Evolutionary conservation across 37 sponge, comb jelly and placozoan genomes (phyloP).

Genomic region (Halisarca cf. caerulea): DNA sequence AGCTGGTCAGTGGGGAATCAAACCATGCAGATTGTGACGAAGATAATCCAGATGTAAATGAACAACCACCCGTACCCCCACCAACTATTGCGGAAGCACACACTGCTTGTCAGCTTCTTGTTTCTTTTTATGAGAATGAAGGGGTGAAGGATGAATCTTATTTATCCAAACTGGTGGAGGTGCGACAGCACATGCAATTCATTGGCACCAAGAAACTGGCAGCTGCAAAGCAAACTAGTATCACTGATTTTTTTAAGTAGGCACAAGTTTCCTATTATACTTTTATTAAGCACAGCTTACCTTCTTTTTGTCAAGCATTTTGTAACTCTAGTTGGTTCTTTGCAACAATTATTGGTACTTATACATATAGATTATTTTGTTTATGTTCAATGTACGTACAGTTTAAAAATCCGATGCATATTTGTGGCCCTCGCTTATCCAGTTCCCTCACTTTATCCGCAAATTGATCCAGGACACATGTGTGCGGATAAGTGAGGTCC

Average conservation of each 20-base stretch:
- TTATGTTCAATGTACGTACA: no score
- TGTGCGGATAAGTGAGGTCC: no score
- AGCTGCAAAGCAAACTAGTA: conserved; percentile 22
- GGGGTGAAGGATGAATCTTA: conserved; percentile 2
- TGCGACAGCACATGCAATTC: background rate
- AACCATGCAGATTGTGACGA: conserved; percentile 14
- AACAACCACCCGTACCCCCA: conserved; percentile 10
- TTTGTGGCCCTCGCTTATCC: no score
- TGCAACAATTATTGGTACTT: no score
- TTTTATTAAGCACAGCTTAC: no score
- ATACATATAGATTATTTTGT: no score
- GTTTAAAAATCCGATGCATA: no score
- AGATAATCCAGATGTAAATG: conserved; percentile 8
- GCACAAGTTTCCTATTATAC: no score
- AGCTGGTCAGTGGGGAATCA: conserved; percentile 14
- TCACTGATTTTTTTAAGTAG: conserved; percentile 14
- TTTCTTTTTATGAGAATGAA: conserved; percentile 25
- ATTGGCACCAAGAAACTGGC: background rate
- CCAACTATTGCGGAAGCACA: conserved; percentile 20
- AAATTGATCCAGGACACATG: no score
- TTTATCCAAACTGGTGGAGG: conserved; percentile 10
- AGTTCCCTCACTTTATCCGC: no score
- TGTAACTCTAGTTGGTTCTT: no score
- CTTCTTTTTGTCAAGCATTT: no score
- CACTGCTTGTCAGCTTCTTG: conserved; percentile 18